Base-by-base conservation (phyloP, 2,113 vertebrate genomes). In the Nothocercus nigrocapillus region DNA sequence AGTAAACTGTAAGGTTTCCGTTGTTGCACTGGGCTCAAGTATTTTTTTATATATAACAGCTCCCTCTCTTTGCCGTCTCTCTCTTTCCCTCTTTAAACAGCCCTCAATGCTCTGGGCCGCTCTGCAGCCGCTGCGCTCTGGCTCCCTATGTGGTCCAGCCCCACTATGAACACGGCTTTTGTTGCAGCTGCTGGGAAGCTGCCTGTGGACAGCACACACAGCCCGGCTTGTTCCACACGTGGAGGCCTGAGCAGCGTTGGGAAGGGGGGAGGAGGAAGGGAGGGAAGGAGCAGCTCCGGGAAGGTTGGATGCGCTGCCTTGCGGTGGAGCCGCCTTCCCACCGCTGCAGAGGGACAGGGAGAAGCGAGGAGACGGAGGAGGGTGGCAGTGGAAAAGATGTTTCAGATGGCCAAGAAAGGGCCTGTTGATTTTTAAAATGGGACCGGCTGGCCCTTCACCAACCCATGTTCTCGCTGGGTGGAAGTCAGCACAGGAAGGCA, bases 1-100 rank as follows among this genome's bases (percentile, higher is more conserved):
- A 98, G 98, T 98, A 98, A 98, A 98, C 97, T 95, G 78, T 96
- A 96, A 89, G 54, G 82, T 98, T 98, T 98, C 98, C 95, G 96
- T 97, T 97, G 96, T 96, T 98, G 97, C 97, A 47, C 95, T 97
- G 95, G 95, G 97, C 97, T 98, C 98, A 97, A 97, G 96, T 92
- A 62, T 88, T 54, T 92, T 91, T 88, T 84, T 63, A 82, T 94
- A 87, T 97, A 96, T 89, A 96, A 96, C 93, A 80, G 83, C 93
- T 97, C 95, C 66, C 91, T 97, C 95, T 95, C 95, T 97, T 94
- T 90, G 84, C 95, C 3, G 34, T 70, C 82, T 81, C 86, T 80
- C 94, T 80, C 95, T 42, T 40, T 25, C 88, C 21, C 93, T 95
- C 96, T 97, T 94, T 78, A 95, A 95, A 96, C 96, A 96, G 88